Evolutionary conservation across 2,888 invertebrate genomes (phyloP).

Genomic region (Drosophila testacea): DNA sequence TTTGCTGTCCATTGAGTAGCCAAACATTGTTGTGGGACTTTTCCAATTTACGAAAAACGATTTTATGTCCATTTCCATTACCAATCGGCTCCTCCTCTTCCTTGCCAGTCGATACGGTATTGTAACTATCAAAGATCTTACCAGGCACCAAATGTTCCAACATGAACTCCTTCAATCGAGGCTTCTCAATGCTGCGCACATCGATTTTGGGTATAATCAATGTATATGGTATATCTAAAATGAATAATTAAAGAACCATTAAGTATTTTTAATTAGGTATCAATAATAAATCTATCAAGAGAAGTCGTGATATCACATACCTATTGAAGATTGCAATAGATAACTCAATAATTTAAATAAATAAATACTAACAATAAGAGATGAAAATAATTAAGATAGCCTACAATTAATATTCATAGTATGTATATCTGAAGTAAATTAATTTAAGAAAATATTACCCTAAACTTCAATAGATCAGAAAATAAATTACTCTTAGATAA

Average conservation of each 20-base stretch:
- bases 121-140: slow-evolving; percentile 85
- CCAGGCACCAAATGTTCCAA: slow-evolving; percentile 88
- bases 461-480: not conserved
- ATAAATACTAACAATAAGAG: too few species aligned
- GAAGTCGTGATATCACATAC: too few species aligned
- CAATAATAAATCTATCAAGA: too few species aligned
- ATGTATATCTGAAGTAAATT: too few species aligned
- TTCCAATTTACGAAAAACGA: slow-evolving; percentile 84
- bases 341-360: too few species aligned
- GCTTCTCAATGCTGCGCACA: slow-evolving; percentile 85
- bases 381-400: too few species aligned
- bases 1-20: slow-evolving; percentile 84
- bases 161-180: slow-evolving; percentile 87
- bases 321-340: too few species aligned
- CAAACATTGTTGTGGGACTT: slow-evolving; percentile 84
- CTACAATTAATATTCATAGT: too few species aligned
- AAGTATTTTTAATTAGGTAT: too few species aligned
- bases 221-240: slow-evolving; percentile 87
- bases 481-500: not conserved
- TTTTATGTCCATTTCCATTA: slow-evolving; percentile 85
- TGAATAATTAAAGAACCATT: slow-evolving; percentile 8
- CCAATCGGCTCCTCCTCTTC: slow-evolving; percentile 85
- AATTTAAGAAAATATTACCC: not conserved
- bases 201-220: slow-evolving; percentile 87
- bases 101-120: slow-evolving; percentile 75